Conservation (phyloP, 2,113 vertebrate genomes). For the Aphyosemion australe region DNA sequence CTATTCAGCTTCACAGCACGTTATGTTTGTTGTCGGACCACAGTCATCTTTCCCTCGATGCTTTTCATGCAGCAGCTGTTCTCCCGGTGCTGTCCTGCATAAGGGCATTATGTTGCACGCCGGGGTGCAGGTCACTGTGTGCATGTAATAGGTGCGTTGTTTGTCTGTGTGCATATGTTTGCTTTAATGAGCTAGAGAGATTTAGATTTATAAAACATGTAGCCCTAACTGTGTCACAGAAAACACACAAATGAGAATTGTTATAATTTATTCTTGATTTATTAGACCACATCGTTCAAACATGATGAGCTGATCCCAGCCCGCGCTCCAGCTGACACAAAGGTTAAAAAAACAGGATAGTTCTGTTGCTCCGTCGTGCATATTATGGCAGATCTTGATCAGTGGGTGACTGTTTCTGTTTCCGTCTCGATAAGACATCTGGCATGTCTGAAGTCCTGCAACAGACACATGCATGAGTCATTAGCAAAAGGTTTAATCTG, state of each 20-base stretch:
- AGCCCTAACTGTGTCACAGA: constrained; percentile 43
- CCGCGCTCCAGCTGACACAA: neutral
- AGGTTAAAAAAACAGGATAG: neutral
- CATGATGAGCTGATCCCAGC: neutral
- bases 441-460: constrained; percentile 77
- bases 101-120: constrained; percentile 44
- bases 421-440: constrained; percentile 73
- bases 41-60: constrained; percentile 9
- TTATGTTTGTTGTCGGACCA: constrained; percentile 31
- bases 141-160: neutral
- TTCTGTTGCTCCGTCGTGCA: neutral
- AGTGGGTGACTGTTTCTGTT: constrained; percentile 62
- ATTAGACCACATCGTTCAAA: constrained; percentile 27
- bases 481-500: neutral
- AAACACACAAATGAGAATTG: no score
- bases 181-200: neutral
- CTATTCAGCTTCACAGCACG: constrained; percentile 43
- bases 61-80: constrained; percentile 35
- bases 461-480: constrained; percentile 40
- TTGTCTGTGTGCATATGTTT: neutral
- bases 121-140: constrained; percentile 28
- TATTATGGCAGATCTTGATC: constrained; percentile 72
- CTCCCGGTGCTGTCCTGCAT: constrained; percentile 50
- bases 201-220: constrained; percentile 1
- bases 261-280: constrained; percentile 33